phyloP scores from a whole-genome alignment of 2,888 invertebrate species.

The Agrenia bidenticulata region DNA sequence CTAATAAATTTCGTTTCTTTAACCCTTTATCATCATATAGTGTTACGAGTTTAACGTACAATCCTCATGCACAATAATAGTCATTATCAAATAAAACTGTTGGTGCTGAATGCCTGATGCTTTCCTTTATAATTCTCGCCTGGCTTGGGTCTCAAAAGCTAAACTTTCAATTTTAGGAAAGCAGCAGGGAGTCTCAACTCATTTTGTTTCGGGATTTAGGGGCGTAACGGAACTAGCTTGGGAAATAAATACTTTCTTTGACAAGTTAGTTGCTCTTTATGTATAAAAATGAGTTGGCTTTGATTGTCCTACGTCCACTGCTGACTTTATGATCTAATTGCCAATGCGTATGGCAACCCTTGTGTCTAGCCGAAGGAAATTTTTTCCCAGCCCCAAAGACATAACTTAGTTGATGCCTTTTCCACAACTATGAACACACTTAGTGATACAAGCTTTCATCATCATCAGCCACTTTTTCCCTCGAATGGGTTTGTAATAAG shows the following conservation, averaged over 20 bases:
- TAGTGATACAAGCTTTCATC: too few relatives aligned
- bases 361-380: too few relatives aligned
- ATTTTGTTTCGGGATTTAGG: constrained; percentile 16
- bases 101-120: neutral
- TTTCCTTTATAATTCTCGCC: constrained; percentile 4
- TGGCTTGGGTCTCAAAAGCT: constrained; percentile 3
- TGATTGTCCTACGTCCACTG: too few relatives aligned
- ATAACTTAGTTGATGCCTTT: constrained; percentile 1
- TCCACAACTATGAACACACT: neutral
- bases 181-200: constrained; percentile 27
- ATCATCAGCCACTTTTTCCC: too few relatives aligned
- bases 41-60: neutral
- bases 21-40: constrained; percentile 7
- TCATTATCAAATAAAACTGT: constrained; percentile 11
- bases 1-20: constrained; percentile 27
- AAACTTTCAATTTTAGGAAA: constrained; percentile 33
- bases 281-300: too few relatives aligned
- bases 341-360: constrained; percentile 6
- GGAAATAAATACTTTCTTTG: too few relatives aligned
- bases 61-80: too few relatives aligned
- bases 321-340: constrained; percentile 10
- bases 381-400: too few relatives aligned
- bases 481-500: too few relatives aligned
- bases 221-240: neutral
- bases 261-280: too few relatives aligned